Percentiles rank a stretch among this genome's conserved stretches.
phyloP scores from a whole-genome alignment of 2,113 vertebrate genomes.

The Macroglossus sobrinus region DNA sequence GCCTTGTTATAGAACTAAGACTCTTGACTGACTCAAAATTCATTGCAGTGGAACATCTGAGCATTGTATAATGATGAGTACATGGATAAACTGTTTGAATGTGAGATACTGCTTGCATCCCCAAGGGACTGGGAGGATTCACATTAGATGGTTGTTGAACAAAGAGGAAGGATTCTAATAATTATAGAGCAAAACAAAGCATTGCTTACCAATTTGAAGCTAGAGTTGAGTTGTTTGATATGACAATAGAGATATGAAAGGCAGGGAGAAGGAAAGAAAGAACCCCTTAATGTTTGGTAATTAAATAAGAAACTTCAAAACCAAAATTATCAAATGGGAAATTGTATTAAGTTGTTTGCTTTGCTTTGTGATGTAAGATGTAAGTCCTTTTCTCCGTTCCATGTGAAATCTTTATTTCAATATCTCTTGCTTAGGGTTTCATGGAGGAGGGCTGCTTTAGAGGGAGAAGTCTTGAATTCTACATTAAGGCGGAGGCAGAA shows the following conservation, averaged over 20 bases:
- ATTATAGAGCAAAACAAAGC: too few species aligned
- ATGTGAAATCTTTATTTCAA: not conserved
- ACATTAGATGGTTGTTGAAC: not conserved
- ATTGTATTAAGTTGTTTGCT: not conserved
- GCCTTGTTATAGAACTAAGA: not conserved
- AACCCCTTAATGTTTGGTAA: not conserved
- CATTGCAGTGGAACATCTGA: not conserved
- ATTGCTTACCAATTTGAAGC: not conserved
- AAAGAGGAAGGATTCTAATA: not conserved
- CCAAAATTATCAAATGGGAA: not conserved
- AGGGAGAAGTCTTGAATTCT: not conserved
- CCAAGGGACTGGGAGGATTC: not conserved
- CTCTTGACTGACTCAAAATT: not conserved
- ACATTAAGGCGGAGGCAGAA: not conserved
- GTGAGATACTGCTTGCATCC: not conserved
- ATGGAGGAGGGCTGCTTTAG: not conserved
- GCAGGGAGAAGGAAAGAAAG: not conserved
- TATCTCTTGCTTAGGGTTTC: not conserved
- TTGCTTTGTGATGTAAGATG: not conserved
- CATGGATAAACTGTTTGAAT: not conserved
- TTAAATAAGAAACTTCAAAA: not conserved
- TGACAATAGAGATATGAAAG: not conserved
- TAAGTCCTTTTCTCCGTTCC: not conserved
- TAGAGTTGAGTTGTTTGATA: not conserved
- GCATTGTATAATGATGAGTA: not conserved